A percentile compares a stretch with the other conserved stretches of the same genome.
Conservation (phyloP, 2,888 invertebrate genomes). For the Pollenia griseotomentosa region DNA sequence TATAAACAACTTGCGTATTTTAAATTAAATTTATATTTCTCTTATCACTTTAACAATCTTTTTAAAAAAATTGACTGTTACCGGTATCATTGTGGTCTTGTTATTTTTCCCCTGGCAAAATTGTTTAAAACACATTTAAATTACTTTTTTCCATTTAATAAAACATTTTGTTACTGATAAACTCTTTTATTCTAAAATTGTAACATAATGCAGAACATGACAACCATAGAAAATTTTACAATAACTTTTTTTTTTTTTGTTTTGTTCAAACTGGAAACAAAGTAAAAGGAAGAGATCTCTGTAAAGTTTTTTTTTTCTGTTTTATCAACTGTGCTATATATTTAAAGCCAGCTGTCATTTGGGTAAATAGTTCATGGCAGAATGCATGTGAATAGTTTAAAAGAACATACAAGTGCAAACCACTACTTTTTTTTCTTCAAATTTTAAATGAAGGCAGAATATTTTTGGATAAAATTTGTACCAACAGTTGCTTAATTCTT, state of each 20-base stretch:
- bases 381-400: slow-evolving; percentile 2
- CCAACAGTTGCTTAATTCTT: too few relatives aligned
- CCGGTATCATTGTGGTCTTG: slow-evolving; percentile 24
- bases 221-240: slow-evolving; percentile 54
- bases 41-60: not conserved
- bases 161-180: slow-evolving; percentile 56
- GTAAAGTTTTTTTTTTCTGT: slow-evolving; percentile 31
- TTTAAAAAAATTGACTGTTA: slow-evolving; percentile 27
- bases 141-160: not conserved
- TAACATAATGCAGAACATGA: slow-evolving; percentile 72
- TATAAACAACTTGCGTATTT: not conserved
- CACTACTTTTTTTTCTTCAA: not conserved
- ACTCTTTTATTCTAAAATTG: slow-evolving; percentile 50
- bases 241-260: slow-evolving; percentile 44
- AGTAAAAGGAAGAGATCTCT: slow-evolving; percentile 26
- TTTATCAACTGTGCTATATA: slow-evolving; percentile 9
- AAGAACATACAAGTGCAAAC: slow-evolving; percentile 4
- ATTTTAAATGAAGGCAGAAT: slow-evolving; percentile 6
- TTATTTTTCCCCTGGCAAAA: slow-evolving; percentile 34
- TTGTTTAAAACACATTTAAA: slow-evolving; percentile 30
- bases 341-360: slow-evolving; percentile 66
- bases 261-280: slow-evolving; percentile 31
- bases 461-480: not conserved
- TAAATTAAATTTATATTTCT: not conserved
- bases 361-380: slow-evolving; percentile 55